Base-by-base conservation (phyloP, 2,888 invertebrate species). In the Tenthredo notha region DNA sequence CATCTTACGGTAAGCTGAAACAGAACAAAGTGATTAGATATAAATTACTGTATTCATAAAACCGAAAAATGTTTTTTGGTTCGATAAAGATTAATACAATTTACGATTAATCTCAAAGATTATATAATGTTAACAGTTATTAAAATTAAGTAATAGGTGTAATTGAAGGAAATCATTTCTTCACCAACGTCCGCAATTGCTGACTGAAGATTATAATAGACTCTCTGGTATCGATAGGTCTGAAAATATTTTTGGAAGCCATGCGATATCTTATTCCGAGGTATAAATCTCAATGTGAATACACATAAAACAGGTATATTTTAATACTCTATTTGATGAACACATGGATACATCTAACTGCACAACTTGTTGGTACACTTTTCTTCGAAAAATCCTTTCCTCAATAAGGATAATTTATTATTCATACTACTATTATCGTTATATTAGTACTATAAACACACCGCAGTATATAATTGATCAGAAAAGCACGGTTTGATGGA, bases 1-100 rank as follows among this genome's bases (percentile, higher is more conserved):
- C 89, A 93, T 93, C 91, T 93, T 93, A 85, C 93, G 93, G 89
- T 93, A 93, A 65, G 92, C 93, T 93, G 92, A 86, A 92, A 93
- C 92, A 93, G 86, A 93, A 84, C 84, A 15, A 88, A 88, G 15
- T 40, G 77, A 84, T 87, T 85, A 85, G 86, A 43, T 85, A 58
- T 21, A 61, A 86, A 82, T 58, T 58, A 80, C 50, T 25, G 61
- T 54, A 77, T 72, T 21, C n/a, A 61, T 54, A 10, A 54, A 29
- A 15, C 58, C n/a, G 3, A 50, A 29, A 29, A 77, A 54, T 1
- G 7, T 43, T 25, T 6, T 50, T 77, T 29, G 50, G 18, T 10
- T n/a, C 29, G 9, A 50, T 21, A 15, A 43, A 9, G 18, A 3
- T n/a, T 9, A 40, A 72, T 9, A 72, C n/a, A 72, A 40, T 72